These are phyloP conservation scores for Phylloscopus trochiloides DNA, from an alignment of 2,113 vertebrate species.

Conservation along the genomic window DNA sequence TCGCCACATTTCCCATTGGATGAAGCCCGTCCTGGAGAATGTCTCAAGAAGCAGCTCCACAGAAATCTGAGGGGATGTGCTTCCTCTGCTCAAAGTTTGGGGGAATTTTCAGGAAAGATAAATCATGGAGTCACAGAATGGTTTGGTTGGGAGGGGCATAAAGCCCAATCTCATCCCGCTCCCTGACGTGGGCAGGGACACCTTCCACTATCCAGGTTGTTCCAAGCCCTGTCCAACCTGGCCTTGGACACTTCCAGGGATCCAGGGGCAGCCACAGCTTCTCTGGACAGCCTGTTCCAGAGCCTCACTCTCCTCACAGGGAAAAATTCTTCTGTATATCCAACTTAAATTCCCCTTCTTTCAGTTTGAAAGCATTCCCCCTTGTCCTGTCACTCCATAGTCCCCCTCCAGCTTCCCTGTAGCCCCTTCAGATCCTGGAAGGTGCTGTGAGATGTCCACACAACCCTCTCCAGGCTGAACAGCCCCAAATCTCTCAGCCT, in stretches of 20 bases:
- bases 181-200: background rate
- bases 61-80: background rate
- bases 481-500: background rate
- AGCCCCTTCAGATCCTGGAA: background rate
- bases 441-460: background rate
- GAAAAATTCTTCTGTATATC: background rate
- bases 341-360: background rate
- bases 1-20: accelerated
- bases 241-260: background rate
- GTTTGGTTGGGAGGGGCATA: background rate
- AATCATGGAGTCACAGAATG: background rate
- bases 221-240: background rate
- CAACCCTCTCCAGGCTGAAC: background rate
- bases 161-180: background rate
- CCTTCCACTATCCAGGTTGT: accelerated
- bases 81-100: background rate
- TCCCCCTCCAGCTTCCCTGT: background rate
- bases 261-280: background rate
- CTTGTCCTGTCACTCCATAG: background rate
- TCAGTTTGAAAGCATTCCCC: background rate
- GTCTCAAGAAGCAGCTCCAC: background rate
- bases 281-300: background rate
- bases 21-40: background rate
- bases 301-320: accelerated
- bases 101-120: background rate